These are phyloP conservation scores for Lasioglossum calceatum DNA, from an alignment of 2,888 invertebrate species.

Conservation along the genomic window DNA sequence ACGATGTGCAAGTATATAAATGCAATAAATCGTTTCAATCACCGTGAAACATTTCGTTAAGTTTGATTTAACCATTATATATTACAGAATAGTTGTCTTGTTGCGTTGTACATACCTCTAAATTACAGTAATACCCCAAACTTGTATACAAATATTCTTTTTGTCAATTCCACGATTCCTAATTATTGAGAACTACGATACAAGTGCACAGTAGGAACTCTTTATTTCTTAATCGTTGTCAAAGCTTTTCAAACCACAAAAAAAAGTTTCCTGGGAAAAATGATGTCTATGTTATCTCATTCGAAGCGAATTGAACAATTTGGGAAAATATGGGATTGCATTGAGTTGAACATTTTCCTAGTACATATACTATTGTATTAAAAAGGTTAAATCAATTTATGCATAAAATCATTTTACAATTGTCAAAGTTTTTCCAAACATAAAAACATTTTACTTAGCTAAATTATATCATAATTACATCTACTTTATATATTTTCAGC, in stretches of 20 bases:
- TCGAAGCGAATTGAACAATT: neutral
- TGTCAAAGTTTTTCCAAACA: neutral
- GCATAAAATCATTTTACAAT: neutral
- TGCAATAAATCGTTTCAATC: conserved; percentile 48
- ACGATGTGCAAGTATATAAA: conserved; percentile 57
- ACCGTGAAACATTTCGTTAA: conserved; percentile 46
- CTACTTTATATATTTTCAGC: neutral
- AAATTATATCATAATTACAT: neutral
- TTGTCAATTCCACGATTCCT: neutral
- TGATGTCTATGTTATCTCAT: neutral
- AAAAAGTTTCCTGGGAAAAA: neutral
- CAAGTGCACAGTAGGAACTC: neutral
- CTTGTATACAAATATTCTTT: conserved; percentile 4
- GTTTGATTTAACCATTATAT: conserved; percentile 62
- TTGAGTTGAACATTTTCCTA: neutral
- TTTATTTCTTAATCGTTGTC: conserved; percentile 4
- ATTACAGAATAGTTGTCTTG: conserved; percentile 54
- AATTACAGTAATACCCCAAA: conserved; percentile 34
- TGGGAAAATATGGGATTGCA: neutral
- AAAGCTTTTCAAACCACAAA: neutral
- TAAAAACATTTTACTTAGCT: neutral
- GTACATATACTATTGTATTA: neutral
- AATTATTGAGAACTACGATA: neutral
- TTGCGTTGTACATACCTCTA: conserved; percentile 45
- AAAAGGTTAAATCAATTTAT: neutral